Evolutionary conservation across 2,113 vertebrate genomes (phyloP).

Genomic region (Hymenochirus boettgeri): DNA sequence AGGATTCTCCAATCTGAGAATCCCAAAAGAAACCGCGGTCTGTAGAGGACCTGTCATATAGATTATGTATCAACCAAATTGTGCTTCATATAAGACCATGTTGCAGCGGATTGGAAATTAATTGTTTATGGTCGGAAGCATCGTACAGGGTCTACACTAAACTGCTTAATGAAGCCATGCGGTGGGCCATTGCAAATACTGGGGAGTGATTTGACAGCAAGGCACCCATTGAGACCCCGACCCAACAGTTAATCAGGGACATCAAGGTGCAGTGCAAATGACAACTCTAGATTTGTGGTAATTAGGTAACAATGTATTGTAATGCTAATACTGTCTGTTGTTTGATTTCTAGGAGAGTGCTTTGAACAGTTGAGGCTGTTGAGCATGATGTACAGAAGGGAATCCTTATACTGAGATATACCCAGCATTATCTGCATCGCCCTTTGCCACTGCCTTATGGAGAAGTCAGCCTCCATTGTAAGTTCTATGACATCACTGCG

Average conservation of each 20-base stretch:
- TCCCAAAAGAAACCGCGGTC: too few relatives aligned
- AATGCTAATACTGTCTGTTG: too few relatives aligned
- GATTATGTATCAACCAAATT: too few relatives aligned
- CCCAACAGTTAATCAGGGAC: conserved; percentile 86
- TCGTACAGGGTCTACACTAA: conserved; percentile 81
- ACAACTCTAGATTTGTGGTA: neutral
- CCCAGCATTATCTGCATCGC: conserved; percentile 84
- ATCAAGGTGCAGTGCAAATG: conserved; percentile 68
- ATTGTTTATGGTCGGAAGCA: conserved; percentile 84
- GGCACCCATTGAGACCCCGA: conserved; percentile 86
- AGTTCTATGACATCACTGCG: too few relatives aligned
- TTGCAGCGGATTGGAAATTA: conserved; percentile 84
- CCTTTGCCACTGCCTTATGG: conserved; percentile 82
- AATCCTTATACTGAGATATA: conserved; percentile 89
- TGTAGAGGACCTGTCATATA: too few relatives aligned
- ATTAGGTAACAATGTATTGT: too few relatives aligned
- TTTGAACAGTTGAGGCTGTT: conserved; percentile 76
- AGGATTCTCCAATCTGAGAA: neutral
- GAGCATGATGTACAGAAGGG: conserved; percentile 85
- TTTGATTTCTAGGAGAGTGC: conserved; percentile 87
- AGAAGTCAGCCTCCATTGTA: conserved; percentile 73
- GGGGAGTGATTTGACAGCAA: conserved; percentile 90
- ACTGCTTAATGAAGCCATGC: conserved; percentile 82
- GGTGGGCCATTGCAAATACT: conserved; percentile 82
- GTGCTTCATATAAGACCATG: too few relatives aligned